Conservation (phyloP, 2,797 vertebrate species). For the Chrysocyon brachyurus region DNA sequence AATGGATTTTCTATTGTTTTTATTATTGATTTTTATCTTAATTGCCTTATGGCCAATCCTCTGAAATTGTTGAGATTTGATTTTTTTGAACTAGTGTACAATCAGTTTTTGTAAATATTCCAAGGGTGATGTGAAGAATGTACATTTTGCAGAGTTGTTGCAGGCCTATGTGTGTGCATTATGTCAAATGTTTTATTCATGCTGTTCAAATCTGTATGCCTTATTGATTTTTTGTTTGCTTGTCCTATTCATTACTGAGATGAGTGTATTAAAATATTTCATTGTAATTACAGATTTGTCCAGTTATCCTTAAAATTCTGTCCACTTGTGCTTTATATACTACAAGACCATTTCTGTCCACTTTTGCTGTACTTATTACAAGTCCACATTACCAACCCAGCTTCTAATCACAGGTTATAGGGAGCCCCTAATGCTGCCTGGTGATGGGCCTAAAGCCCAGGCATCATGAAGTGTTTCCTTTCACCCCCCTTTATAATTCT, state of each 20-base stretch:
- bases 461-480: background rate
- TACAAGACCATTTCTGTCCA: background rate
- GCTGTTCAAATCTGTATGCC: background rate
- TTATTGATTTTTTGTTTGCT: background rate
- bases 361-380: background rate
- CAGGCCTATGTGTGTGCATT: background rate
- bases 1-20: constrained; percentile 16
- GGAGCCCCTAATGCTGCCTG: background rate
- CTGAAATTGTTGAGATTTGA: background rate
- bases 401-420: background rate
- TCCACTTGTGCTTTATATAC: background rate
- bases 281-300: background rate
- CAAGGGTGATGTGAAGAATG: background rate
- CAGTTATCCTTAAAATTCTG: background rate
- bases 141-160: background rate
- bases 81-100: background rate
- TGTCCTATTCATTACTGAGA: constrained; percentile 21
- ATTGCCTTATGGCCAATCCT: background rate
- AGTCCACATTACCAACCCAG: background rate
- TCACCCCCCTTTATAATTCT: background rate
- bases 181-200: background rate
- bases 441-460: background rate
- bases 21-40: background rate
- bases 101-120: background rate
- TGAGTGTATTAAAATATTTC: background rate